phyloP scores from a whole-genome alignment of 2,113 vertebrate species.

The Otus sunia region DNA sequence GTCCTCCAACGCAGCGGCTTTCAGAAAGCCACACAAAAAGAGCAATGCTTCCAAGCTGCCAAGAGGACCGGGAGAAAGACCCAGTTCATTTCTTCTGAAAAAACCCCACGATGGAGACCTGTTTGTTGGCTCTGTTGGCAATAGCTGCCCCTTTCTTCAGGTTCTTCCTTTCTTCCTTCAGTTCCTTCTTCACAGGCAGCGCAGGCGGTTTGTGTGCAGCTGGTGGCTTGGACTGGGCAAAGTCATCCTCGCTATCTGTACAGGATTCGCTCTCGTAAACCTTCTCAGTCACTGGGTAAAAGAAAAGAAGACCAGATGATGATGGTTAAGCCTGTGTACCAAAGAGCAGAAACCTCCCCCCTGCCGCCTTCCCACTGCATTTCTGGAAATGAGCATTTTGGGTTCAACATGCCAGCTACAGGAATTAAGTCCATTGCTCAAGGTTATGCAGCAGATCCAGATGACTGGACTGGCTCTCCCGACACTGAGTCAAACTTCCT shows the following conservation, averaged over 20 bases:
- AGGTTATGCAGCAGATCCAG: background rate
- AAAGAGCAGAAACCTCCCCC: background rate
- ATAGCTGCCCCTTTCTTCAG: slow-evolving; percentile 76
- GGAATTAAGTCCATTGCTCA: background rate
- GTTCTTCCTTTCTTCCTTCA: slow-evolving; percentile 77
- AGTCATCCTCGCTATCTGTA: slow-evolving; percentile 85
- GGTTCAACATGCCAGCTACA: background rate
- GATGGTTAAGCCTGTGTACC: background rate
- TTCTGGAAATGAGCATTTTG: background rate
- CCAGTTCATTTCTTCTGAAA: slow-evolving; percentile 87
- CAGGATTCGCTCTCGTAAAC: slow-evolving; percentile 90
- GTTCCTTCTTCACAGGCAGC: slow-evolving; percentile 51
- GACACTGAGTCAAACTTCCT: background rate
- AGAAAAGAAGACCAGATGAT: background rate
- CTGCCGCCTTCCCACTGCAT: background rate
- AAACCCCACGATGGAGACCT: slow-evolving; percentile 92
- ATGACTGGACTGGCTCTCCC: background rate
- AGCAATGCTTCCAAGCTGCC: background rate
- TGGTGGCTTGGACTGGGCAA: slow-evolving; percentile 40
- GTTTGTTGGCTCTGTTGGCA: slow-evolving; percentile 80
- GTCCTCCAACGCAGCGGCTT: background rate
- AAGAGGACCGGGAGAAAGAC: background rate
- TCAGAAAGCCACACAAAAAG: background rate
- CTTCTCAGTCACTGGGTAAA: slow-evolving; percentile 89
- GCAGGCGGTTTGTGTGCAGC: slow-evolving; percentile 25